These are phyloP conservation scores for Parnassius glacialis DNA, from an alignment of 2,888 invertebrate species.

Conservation along the genomic window DNA sequence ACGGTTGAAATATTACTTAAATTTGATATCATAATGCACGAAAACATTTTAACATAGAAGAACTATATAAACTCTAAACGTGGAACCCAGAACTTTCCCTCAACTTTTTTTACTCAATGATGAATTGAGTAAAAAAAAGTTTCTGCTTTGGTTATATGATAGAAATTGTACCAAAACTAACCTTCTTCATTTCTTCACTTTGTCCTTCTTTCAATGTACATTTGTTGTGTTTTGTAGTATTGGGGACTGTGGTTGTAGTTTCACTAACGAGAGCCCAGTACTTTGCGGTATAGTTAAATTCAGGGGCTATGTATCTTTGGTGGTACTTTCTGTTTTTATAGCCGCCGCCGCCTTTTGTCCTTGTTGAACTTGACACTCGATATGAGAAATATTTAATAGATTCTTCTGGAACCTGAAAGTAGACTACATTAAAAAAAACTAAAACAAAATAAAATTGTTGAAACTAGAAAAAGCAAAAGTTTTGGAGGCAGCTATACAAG, in stretches of 20 bases:
- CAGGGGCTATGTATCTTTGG: constrained; percentile 72
- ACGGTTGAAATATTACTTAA: too few relatives aligned
- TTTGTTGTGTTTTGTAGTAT: constrained; percentile 62
- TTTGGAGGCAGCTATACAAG: too few relatives aligned
- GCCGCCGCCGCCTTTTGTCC: constrained; percentile 69
- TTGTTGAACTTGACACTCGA: constrained; percentile 70
- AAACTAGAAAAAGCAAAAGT: too few relatives aligned
- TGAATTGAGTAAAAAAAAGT: too few relatives aligned
- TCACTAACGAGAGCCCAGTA: constrained; percentile 75
- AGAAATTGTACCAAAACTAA: constrained; percentile 29
- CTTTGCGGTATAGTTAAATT: constrained; percentile 71
- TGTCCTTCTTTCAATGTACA: constrained; percentile 69
- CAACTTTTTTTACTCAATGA: too few relatives aligned
- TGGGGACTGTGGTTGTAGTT: constrained; percentile 54
- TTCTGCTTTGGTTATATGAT: too few relatives aligned
- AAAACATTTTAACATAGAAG: too few relatives aligned
- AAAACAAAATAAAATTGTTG: too few relatives aligned
- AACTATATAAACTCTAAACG: too few relatives aligned
- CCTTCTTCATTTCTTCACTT: constrained; percentile 70
- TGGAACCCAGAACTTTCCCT: too few relatives aligned
- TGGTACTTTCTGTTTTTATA: constrained; percentile 69
- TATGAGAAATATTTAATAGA: constrained; percentile 69
- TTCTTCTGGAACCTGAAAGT: constrained; percentile 61
- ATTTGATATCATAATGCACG: too few relatives aligned
- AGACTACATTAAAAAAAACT: neutral